phyloP scores from a whole-genome alignment of 64 coral and sea anemone species.

The Pocillopora verrucosa region DNA sequence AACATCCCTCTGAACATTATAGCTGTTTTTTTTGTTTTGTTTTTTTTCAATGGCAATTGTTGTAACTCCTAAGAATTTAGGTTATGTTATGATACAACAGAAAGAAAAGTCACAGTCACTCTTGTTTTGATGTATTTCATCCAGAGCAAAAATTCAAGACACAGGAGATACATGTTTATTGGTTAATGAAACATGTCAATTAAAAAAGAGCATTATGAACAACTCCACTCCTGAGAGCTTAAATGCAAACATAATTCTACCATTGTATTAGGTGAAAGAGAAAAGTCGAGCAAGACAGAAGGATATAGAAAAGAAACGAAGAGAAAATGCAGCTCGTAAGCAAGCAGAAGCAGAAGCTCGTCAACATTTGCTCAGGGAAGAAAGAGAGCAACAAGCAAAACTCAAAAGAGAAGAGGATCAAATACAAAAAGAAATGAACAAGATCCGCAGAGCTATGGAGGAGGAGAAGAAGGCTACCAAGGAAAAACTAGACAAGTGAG shows the following conservation, averaged over 20 bases:
- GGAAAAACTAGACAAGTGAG: constrained; percentile 68
- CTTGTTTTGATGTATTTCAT: no score
- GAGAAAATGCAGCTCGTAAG: constrained; percentile 68
- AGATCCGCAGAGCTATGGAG: constrained; percentile 77
- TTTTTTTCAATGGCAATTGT: no score
- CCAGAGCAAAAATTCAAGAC: no score
- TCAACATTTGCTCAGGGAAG: constrained; percentile 74
- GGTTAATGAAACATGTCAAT: no score
- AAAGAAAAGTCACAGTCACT: no score
- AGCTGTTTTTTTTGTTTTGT: no score
- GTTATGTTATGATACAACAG: no score
- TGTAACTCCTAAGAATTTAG: no score
- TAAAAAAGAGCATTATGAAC: no score
- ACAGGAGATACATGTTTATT: no score
- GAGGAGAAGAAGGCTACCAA: constrained; percentile 66
- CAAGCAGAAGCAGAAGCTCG: constrained; percentile 81
- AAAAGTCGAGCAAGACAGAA: constrained; percentile 68
- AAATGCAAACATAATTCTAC: not conserved
- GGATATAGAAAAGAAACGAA: constrained; percentile 63
- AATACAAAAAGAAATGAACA: constrained; percentile 81
- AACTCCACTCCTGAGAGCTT: no score
- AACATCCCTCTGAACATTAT: no score
- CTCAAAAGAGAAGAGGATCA: constrained; percentile 69
- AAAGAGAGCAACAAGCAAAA: constrained; percentile 66
- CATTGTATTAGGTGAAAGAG: constrained; percentile 65